Base-by-base conservation (phyloP, 2,888 invertebrate genomes). In the Zaprionus obscuricornis region DNA sequence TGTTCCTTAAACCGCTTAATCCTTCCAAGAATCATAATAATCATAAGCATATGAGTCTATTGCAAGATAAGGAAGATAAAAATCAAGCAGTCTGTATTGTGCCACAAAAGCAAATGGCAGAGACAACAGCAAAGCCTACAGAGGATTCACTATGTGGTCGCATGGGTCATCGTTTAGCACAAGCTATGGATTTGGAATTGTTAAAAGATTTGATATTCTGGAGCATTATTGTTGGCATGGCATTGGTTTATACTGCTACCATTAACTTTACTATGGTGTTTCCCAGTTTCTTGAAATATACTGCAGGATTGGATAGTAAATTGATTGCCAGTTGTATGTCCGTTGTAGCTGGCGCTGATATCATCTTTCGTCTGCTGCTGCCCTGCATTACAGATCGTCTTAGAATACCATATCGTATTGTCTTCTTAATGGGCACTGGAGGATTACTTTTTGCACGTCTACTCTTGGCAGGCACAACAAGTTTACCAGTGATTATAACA, bases 231-330 rank as follows among this genome's bases (percentile, higher is more conserved):
- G 89, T 94, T 27, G 95, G 94, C 29, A 91, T 94, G 54, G 93
- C 93, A 0, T 85, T 94, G 16, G 92, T 93, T 3, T 94, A 94
- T 45, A 93, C 94, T 4, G 93, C 94, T 0, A 92, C 93, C 39
- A 92, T 94, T 51, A 93, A 94, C 81, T 95, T 94, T 82, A 93
- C 93, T 58, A 93, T 95, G 91, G 89, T 95, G 26, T 94, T 92
- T 71, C 95, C 95, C 3, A 92, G 93, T 75, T 94, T 94, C 83
- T 90, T 95, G 24, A 52, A 87, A 77, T 74, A 88, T 16, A 86
- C 90, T 1, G 88, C 88, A 7, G 78, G 87, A 1, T 84, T 92
- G 7, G 87, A 89, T 4, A 89, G 91, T 49, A 88, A 91, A 39
- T 90, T 93, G 68, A 93, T 94, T 2, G 94, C 95, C 1, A 90